Percentiles rank a stretch among this genome's conserved stretches.
Evolutionary conservation across 2,797 vertebrate species (phyloP).

Genomic region (Heterohyrax brucei): DNA sequence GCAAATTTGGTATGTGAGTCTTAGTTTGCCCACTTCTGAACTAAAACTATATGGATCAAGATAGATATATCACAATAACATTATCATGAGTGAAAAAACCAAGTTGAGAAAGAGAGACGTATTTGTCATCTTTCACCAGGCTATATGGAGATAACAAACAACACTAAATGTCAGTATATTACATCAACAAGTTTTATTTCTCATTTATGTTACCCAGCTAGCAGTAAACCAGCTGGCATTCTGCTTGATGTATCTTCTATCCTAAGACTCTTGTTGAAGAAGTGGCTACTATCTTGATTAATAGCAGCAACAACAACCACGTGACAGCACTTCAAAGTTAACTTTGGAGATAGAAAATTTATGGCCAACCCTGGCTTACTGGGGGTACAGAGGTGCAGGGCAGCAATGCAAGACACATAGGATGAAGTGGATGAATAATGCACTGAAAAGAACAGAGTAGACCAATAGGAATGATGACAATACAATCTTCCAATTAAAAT

Average conservation of each 20-base stretch:
- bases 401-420: not conserved
- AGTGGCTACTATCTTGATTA: not conserved
- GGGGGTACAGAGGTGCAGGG: not conserved
- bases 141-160: not conserved
- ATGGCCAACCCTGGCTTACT: not conserved
- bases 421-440: not conserved
- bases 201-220: not conserved
- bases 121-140: not conserved
- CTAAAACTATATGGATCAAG: not conserved
- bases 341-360: not conserved
- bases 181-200: not conserved
- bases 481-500: not conserved
- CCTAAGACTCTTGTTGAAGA: not conserved
- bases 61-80: not conserved
- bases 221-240: not conserved
- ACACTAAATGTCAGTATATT: not conserved
- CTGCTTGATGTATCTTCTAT: not conserved
- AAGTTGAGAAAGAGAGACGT: not conserved
- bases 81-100: not conserved
- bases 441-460: not conserved
- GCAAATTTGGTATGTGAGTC: rapidly evolving
- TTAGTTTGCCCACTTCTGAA: not conserved
- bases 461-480: not conserved
- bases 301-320: not conserved
- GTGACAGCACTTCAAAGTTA: not conserved